Conservation (phyloP, 2,888 invertebrate species). For the Unio pictorum region DNA sequence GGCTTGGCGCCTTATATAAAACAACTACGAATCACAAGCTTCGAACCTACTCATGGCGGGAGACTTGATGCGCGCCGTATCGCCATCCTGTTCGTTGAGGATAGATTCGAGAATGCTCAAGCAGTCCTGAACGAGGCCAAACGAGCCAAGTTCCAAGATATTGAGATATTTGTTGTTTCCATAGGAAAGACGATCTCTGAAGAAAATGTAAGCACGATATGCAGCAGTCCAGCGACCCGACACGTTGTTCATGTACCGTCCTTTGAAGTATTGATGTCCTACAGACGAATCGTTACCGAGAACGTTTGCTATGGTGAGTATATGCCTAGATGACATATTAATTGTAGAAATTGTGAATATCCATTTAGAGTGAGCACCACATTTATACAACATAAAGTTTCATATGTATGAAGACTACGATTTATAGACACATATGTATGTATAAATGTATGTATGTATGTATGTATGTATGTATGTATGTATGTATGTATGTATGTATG, state of each 20-base stretch:
- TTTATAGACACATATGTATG: no score
- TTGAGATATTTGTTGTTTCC: slow-evolving; percentile 8
- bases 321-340: no score
- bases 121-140: neutral
- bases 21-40: slow-evolving; percentile 20
- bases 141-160: slow-evolving; percentile 1
- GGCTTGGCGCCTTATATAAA: slow-evolving; percentile 18
- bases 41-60: slow-evolving; percentile 17
- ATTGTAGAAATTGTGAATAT: no score
- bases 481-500: no score
- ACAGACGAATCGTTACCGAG: no score
- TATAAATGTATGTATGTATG: no score
- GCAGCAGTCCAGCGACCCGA: neutral
- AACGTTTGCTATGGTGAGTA: no score
- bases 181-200: slow-evolving; percentile 4
- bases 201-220: neutral
- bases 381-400: no score
- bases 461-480: no score
- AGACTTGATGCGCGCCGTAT: slow-evolving; percentile 25
- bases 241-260: slow-evolving; percentile 5
- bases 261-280: no score
- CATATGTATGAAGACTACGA: no score
- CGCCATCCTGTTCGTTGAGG: slow-evolving; percentile 42
- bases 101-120: slow-evolving; percentile 15
- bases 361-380: no score